Base-by-base conservation (phyloP, 2,113 vertebrate species). In the Hypomesus transpacificus region DNA sequence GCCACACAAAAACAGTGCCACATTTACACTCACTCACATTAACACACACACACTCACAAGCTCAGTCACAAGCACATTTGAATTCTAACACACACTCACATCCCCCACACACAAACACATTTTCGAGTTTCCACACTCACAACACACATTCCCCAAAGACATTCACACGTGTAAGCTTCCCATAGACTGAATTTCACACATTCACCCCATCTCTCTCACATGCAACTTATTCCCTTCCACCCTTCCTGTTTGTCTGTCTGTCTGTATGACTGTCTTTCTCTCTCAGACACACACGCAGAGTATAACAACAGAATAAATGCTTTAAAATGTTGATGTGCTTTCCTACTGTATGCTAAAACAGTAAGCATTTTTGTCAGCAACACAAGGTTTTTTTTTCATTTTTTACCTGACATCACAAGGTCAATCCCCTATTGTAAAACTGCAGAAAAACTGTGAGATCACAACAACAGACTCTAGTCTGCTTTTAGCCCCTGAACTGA, bases 401-500 rank as follows among this genome's bases (percentile, higher is more conserved):
- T 26, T 9, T 46, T 2, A 46, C 9, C 39, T 46, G 39, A 13
- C 39, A 46, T 46, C 39, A 11, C 39, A 46, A 11, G 39, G 39
- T 46, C 39, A 63, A 63, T 16, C 24, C 31, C 14, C 61, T 31
- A 26, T 63, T 28, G 7, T 63, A 63, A 63, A 63, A 18, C 26
- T 63, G 28, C 26, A 39, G 61, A 13, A 63, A 31, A 63, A 63
- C 61, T 13, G 24, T 28, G 28, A 31, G 61, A 63, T 28, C 26
- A 31, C 61, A 63, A 46, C 26, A 63, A 63, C 61, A 63, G 22
- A 61, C 26, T 9, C 17, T n/a, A 31, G 26, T 63, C 26, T 63
- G 17, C 26, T 63, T 63, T 34, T 63, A 63, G 59, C 59, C 59
- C 14, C 59, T 63, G 28, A 11, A 61, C 59, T 61, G 61, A 28